Evolutionary conservation across 2,888 invertebrate species (phyloP).

Genomic region (Orthosia gothica): DNA sequence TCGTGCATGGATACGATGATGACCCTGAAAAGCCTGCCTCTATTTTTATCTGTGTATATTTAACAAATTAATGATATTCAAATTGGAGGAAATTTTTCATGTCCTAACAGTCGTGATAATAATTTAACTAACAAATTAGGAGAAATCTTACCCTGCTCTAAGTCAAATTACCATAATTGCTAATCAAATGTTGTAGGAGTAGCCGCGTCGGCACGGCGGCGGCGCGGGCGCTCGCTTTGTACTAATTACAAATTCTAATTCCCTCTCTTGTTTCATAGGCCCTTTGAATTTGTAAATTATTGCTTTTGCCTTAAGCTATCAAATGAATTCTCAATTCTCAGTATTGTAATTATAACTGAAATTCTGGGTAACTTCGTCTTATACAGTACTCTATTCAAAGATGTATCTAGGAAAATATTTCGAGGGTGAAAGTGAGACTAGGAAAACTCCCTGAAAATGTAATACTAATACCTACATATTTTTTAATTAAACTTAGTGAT

Average conservation of each 20-base stretch:
- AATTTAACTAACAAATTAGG: slow-evolving; percentile 91
- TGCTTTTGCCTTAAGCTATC: slow-evolving; percentile 83
- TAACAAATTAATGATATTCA: slow-evolving; percentile 67
- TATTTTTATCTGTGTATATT: slow-evolving; percentile 37
- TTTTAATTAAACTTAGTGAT: slow-evolving; percentile 27
- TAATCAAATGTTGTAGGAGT: slow-evolving; percentile 91
- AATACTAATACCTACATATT: background rate
- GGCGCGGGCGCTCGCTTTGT: slow-evolving; percentile 78
- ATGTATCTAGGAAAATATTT: slow-evolving; percentile 12
- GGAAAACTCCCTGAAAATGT: background rate
- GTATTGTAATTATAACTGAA: slow-evolving; percentile 49
- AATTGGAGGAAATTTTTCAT: slow-evolving; percentile 72
- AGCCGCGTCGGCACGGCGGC: slow-evolving; percentile 81
- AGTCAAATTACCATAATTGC: slow-evolving; percentile 91
- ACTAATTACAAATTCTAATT: slow-evolving; percentile 91
- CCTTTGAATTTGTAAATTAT: slow-evolving; percentile 91
- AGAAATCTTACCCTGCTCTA: slow-evolving; percentile 90
- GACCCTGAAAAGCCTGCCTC: slow-evolving; percentile 21
- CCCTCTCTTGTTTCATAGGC: slow-evolving; percentile 89
- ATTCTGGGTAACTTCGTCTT: slow-evolving; percentile 19
- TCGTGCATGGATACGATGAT: background rate
- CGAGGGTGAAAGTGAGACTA: slow-evolving; percentile 1
- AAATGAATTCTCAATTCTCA: slow-evolving; percentile 80
- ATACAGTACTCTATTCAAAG: slow-evolving; percentile 23
- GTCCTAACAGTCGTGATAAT: slow-evolving; percentile 83